phyloP scores from a whole-genome alignment of 2,888 invertebrate genomes.

The Alviniconcha strummeri region DNA sequence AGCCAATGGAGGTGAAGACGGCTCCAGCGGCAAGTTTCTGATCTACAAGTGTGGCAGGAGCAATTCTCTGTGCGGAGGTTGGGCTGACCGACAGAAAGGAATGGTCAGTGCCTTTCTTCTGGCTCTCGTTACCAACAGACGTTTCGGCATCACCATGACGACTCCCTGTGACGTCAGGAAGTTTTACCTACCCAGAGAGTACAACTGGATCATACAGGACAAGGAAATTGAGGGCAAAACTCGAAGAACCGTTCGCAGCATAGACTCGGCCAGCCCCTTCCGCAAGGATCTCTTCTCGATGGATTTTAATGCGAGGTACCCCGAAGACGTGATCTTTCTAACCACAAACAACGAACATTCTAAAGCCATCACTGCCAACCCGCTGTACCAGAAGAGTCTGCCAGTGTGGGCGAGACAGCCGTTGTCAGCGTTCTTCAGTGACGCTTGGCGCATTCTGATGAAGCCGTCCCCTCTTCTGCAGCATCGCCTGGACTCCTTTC shows the following conservation, averaged over 20 bases:
- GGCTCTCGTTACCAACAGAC: slow-evolving; percentile 32
- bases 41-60: slow-evolving; percentile 16
- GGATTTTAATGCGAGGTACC: slow-evolving; percentile 33
- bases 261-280: not conserved
- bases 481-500: slow-evolving; percentile 6
- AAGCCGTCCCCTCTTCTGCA: slow-evolving; percentile 10
- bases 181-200: slow-evolving; percentile 27
- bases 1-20: too few relatives aligned
- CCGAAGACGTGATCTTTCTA: slow-evolving; percentile 29
- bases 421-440: slow-evolving; percentile 4
- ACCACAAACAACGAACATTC: slow-evolving; percentile 28
- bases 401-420: slow-evolving; percentile 13
- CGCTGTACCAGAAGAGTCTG: slow-evolving; percentile 20
- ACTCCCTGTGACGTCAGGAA: slow-evolving; percentile 34
- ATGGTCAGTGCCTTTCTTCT: slow-evolving; percentile 35
- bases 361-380: slow-evolving; percentile 13
- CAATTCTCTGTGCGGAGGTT: slow-evolving; percentile 35
- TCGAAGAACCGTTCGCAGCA: not conserved
- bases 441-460: slow-evolving; percentile 20
- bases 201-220: slow-evolving; percentile 33
- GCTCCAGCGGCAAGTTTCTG: not conserved
- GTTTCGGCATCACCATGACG: slow-evolving; percentile 33
- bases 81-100: slow-evolving; percentile 38
- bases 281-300: not conserved
- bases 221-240: not conserved